Evolutionary conservation across 2,113 vertebrate genomes (phyloP).

Genomic region (Atherinomorus stipes): DNA sequence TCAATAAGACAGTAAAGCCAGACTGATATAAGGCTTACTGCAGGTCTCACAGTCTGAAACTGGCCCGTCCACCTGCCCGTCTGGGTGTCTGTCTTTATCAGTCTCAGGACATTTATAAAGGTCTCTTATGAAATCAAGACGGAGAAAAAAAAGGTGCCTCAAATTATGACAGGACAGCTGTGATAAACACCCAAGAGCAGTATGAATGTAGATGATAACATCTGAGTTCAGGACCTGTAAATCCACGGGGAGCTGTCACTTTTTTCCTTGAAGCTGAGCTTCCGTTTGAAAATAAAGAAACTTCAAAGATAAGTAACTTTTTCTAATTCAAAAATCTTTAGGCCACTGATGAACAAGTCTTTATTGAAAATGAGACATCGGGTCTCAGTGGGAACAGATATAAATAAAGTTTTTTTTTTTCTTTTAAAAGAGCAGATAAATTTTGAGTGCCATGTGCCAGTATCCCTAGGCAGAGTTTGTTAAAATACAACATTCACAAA

Average conservation of each 20-base stretch:
- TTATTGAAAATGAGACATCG: no score
- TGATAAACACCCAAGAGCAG: conserved; percentile 22
- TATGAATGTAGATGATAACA: conserved; percentile 19
- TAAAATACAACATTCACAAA: no score
- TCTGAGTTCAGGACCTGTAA: neutral
- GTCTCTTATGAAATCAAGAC: conserved; percentile 70
- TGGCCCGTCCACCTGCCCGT: conserved; percentile 49
- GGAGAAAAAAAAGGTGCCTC: conserved; percentile 40
- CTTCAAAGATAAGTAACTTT: neutral
- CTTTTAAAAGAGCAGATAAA: no score
- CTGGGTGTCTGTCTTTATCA: conserved; percentile 39
- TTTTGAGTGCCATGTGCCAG: no score
- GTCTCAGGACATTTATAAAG: conserved; percentile 69
- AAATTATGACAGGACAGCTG: conserved; percentile 14
- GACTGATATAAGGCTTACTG: conserved; percentile 69
- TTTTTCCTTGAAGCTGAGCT: neutral
- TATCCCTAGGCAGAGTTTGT: no score
- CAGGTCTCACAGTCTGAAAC: conserved; percentile 64
- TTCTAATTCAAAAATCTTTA: neutral
- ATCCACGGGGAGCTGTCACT: no score
- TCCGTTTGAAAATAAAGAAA: neutral
- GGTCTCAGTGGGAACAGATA: no score
- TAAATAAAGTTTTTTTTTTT: no score
- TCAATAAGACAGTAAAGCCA: conserved; percentile 75
- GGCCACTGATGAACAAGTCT: no score